These are phyloP conservation scores for Phoxinus phoxinus DNA, from an alignment of 2,113 vertebrate genomes.

Conservation along the genomic window DNA sequence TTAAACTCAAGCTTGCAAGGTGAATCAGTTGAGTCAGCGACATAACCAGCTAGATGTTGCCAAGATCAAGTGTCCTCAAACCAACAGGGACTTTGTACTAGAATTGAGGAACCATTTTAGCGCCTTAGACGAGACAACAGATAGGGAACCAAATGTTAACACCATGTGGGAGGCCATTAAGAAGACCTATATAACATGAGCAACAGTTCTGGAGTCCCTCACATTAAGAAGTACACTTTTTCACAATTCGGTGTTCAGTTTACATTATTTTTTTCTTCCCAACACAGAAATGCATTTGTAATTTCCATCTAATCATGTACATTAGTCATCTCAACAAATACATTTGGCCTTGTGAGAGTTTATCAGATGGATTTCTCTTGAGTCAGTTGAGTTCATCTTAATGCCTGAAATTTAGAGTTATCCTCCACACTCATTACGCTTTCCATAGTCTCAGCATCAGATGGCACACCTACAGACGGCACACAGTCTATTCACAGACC, in stretches of 20 bases:
- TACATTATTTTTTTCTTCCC: neutral
- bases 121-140: too few species aligned
- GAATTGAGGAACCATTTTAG: too few species aligned
- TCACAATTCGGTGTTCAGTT: neutral
- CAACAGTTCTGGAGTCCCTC: neutral
- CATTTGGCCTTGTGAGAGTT: neutral
- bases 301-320: neutral
- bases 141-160: too few species aligned
- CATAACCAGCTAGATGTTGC: too few species aligned
- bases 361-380: neutral
- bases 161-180: too few species aligned
- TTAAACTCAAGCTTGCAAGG: too few species aligned
- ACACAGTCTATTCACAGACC: neutral
- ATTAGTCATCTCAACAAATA: neutral
- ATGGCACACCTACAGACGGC: constrained; percentile 16
- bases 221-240: neutral
- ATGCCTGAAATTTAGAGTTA: neutral
- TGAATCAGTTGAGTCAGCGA: too few species aligned
- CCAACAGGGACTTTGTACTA: too few species aligned
- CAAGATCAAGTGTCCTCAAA: too few species aligned
- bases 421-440: neutral
- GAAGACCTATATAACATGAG: too few species aligned
- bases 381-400: neutral
- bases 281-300: neutral
- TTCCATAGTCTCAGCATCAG: constrained; percentile 8